Conservation (phyloP, 2,113 vertebrate genomes). For the Phaethornis superciliosus region DNA sequence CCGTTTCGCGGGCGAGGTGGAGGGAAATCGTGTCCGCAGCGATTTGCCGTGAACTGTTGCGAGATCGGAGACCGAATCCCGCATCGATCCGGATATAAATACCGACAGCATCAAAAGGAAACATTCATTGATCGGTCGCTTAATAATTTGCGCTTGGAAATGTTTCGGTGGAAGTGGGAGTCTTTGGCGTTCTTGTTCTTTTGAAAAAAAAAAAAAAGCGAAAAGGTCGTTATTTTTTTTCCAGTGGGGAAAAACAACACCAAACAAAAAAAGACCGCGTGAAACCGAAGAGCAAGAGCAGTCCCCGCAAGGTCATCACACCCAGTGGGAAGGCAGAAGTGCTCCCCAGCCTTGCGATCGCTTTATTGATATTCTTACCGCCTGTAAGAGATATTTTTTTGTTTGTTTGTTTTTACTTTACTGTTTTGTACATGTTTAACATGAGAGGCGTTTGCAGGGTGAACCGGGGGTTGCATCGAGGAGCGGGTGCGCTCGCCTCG, state of each 20-base stretch:
- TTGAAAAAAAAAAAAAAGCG: background rate
- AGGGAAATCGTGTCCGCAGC: background rate
- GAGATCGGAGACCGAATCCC: background rate
- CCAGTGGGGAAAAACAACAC: background rate
- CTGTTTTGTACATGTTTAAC: background rate
- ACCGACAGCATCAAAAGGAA: background rate
- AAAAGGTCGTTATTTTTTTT: conserved; percentile 50
- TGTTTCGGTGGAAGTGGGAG: background rate
- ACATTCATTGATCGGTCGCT: background rate
- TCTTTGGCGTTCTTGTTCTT: background rate
- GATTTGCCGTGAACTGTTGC: background rate
- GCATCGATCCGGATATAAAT: background rate
- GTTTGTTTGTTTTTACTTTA: background rate
- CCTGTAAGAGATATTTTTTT: background rate
- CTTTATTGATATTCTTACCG: background rate
- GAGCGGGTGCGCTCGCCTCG: background rate
- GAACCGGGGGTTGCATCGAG: background rate
- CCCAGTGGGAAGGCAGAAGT: background rate
- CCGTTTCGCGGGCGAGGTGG: background rate
- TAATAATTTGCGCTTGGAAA: background rate
- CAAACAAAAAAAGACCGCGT: background rate
- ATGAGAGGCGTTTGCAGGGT: background rate
- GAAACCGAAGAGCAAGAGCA: background rate
- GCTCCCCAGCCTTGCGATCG: background rate
- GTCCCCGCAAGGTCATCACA: conserved; percentile 73